Base-by-base conservation (phyloP, 2,113 vertebrate genomes). In the Pseudorhombus dupliciocellatus region DNA sequence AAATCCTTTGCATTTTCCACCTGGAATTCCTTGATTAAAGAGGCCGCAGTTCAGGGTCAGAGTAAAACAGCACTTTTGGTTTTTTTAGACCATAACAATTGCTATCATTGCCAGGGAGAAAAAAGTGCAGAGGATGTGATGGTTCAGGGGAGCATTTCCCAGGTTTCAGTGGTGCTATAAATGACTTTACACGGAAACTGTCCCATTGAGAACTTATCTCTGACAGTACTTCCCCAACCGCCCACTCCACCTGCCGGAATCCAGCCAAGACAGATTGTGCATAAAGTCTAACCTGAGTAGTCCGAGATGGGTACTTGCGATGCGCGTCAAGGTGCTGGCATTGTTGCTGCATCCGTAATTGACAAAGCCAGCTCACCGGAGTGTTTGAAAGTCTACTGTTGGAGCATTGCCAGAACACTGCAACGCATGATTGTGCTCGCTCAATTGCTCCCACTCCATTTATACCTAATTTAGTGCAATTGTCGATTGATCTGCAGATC, bases 341-440 rank as follows among this genome's bases (percentile, higher is more conserved):
- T 81, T 81, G 71, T 79, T 74, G 69, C 30, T 63, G 48, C 73
- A 73, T 81, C 82, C 57, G 66, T 85, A 85, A 82, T 84, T 88
- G 78, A 84, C 85, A 87, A 57, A 71, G 57, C 30, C 72, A 62
- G 42, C 69, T 59, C 77, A 77, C 42, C 81, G 71, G 65, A 77
- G 58, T 88, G 74, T 82, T 83, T 86, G 56, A 83, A 87, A 83
- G 75, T 79, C 79, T 62, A 79, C 25, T 54, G 26, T 48, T 88
- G 84, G 86, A 83, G 56, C 25, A 15, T 9, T 18, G 85, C 83
- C 89, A 90, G 68, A 28, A 44, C 42, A 25, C 68, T 34, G 58
- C 70, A 66, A 82, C 84, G 57, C 67, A 75, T 66, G 34, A 37
- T 54, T 28, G 37, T 66, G 60, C 80, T 50, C 56, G 31, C 48